phyloP scores from a whole-genome alignment of 2,113 vertebrate species.

The Dasyornis broadbenti region DNA sequence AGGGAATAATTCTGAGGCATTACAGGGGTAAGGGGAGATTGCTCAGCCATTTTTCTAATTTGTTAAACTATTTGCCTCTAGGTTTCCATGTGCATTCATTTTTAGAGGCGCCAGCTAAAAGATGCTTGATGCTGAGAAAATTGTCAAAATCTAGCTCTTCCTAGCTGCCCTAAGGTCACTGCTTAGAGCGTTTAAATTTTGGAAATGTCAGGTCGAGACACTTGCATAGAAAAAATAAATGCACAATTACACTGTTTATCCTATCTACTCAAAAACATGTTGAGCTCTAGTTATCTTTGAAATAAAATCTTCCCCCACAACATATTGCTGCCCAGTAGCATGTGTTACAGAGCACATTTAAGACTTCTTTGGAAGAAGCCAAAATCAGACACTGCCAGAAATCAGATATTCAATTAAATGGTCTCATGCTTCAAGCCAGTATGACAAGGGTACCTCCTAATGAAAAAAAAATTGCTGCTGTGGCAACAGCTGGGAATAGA shows the following conservation, averaged over 20 bases:
- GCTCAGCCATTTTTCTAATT: neutral
- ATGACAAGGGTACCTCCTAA: neutral
- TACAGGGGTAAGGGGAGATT: neutral
- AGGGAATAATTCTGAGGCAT: neutral
- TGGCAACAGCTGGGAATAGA: neutral
- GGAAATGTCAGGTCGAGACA: neutral
- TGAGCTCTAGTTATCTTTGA: neutral
- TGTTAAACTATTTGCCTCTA: neutral
- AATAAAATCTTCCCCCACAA: neutral
- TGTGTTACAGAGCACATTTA: neutral
- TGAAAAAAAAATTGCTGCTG: neutral
- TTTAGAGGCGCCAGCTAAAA: neutral
- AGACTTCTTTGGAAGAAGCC: neutral
- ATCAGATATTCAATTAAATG: neutral
- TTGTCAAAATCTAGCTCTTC: neutral
- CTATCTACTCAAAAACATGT: neutral
- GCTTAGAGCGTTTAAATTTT: neutral
- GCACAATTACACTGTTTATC: neutral
- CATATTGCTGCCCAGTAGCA: constrained; percentile 2
- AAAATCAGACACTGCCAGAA: neutral
- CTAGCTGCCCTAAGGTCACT: neutral
- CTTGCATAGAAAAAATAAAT: neutral
- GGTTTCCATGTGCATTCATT: neutral
- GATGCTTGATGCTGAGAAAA: neutral
- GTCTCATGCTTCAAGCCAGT: neutral